These are phyloP conservation scores for Xenus cinereus DNA, from an alignment of 2,113 vertebrate genomes.

Conservation along the genomic window DNA sequence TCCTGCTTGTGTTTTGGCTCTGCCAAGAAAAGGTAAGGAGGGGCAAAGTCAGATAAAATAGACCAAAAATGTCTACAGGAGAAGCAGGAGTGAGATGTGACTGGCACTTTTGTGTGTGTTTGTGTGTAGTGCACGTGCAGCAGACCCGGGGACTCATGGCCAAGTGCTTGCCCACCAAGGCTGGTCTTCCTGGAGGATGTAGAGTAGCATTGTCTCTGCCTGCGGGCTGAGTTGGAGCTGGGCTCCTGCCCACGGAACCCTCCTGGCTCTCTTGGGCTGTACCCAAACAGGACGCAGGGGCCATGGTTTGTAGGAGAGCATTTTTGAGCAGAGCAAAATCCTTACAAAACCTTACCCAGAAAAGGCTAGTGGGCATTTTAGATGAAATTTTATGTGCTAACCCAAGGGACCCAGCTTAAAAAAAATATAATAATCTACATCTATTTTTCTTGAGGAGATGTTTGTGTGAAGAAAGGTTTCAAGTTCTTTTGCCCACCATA, in stretches of 20 bases:
- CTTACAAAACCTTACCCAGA: not conserved
- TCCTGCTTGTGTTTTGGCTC: not conserved
- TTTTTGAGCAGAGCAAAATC: not conserved
- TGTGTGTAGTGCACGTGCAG: fast-evolving
- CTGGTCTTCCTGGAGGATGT: not conserved
- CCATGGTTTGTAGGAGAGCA: not conserved
- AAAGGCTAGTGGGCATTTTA: not conserved
- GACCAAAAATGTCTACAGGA: fast-evolving
- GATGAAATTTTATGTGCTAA: not conserved
- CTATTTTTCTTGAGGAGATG: not conserved
- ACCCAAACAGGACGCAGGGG: not conserved
- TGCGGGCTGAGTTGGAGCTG: not conserved
- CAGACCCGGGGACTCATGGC: fast-evolving
- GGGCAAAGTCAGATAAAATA: not conserved
- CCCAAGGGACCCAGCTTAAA: fast-evolving
- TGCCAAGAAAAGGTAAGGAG: not conserved
- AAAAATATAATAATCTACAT: no score
- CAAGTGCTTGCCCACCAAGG: fast-evolving
- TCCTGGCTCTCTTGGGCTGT: not conserved
- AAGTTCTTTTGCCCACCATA: fast-evolving
- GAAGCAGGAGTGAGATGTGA: not conserved
- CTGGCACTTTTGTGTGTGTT: fast-evolving
- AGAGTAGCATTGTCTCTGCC: not conserved
- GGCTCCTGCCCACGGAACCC: not conserved
- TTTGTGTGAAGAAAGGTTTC: not conserved